Conservation (phyloP, 2,113 vertebrate genomes). For the Cottus gobio region DNA sequence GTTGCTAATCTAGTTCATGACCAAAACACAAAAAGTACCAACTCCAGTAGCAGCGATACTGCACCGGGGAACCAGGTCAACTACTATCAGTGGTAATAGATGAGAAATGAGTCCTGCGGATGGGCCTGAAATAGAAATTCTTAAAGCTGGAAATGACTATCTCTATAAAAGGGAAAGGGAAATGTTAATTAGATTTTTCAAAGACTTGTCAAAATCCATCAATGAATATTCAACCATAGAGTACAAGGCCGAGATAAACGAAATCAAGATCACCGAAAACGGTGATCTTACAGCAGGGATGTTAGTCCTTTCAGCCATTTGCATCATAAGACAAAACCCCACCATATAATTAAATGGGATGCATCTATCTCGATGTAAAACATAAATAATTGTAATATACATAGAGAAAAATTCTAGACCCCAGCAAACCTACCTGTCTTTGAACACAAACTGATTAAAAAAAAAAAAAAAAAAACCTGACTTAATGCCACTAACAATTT, state of each 20-base stretch:
- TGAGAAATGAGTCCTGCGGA: constrained; percentile 34
- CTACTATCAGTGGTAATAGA: constrained; percentile 48
- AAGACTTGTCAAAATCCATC: neutral
- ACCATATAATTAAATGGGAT: neutral
- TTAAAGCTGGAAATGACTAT: constrained; percentile 17
- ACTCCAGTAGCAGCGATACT: constrained; percentile 27
- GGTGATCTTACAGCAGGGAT: neutral
- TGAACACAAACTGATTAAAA: neutral
- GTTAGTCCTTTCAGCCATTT: neutral
- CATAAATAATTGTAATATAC: neutral
- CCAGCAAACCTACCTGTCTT: neutral
- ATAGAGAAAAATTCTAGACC: neutral
- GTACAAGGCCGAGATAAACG: constrained; percentile 16
- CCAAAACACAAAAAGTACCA: constrained; percentile 33
- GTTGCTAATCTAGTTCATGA: constrained; percentile 28
- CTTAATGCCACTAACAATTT: constrained; percentile 20
- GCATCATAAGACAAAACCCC: constrained; percentile 1
- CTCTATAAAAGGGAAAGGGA: neutral
- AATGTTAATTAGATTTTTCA: neutral
- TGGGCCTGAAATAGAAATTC: constrained; percentile 20
- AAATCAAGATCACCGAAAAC: no score
- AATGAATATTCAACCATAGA: constrained; percentile 15
- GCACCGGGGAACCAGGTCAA: constrained; percentile 57
- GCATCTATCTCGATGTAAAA: neutral
- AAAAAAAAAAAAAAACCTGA: neutral